Evolutionary conservation across 2,797 vertebrate genomes (phyloP), one percentile per base, ranked within the genome.

Genomic region (Falco peregrinus): DNA sequence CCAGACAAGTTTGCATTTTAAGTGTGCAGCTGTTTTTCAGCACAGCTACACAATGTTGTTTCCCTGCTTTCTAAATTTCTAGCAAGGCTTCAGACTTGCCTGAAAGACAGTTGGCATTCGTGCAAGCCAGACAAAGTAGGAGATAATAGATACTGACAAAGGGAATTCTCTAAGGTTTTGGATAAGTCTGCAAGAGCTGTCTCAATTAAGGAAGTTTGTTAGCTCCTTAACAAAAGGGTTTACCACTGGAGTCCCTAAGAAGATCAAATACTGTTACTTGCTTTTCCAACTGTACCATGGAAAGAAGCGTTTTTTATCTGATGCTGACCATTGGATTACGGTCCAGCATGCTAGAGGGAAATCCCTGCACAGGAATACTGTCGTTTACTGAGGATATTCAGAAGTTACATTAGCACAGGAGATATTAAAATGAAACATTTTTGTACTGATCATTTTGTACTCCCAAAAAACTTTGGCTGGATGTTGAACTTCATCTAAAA

Each of bases 91-190:
- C 57, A 93, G 56, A 53, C 9, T 5, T 95, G 51, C 45, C 60
- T 84, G 74, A 89, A 70, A 96, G 88, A 56, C 63, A 76, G 17
- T 19, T 90, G 78, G 57, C 56, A n/a, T 61, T 33, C 82, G 25
- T 92, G 70, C 43, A 90, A 88, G 77, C 41, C 78, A 84, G 61
- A 88, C 35, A 33, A 90, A 89, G 90, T 83, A 53, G 63, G 86
- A 93, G 20, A 39, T 80, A 93, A 92, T 68, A 87, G 21, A 80
- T 84, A 85, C 4, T 91, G 87, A 88, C 81, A 86, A 53, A 91
- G 37, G n/a, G 63, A 90, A 79, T 91, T 90, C 22, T 77, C 84
- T 87, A 74, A 91, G 78, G 45, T 91, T 95, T 94, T 89, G 50
- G 64, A 29, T 87, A 83, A 91, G 43, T 63, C 56, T 92, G 22